Conservation (phyloP, 2,888 invertebrate genomes). For the Theretra japonica region DNA sequence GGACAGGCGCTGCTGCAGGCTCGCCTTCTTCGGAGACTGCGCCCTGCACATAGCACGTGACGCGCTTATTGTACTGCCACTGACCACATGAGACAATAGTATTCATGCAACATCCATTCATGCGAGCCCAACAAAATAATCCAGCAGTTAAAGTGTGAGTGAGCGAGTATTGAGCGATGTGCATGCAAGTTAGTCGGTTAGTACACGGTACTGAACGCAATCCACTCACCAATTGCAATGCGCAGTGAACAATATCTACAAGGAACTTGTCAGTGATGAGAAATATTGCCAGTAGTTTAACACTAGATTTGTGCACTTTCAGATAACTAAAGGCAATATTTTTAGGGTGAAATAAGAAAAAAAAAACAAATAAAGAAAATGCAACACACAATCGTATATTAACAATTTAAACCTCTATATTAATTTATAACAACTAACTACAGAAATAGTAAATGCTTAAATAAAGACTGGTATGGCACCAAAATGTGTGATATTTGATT, state of each 20-base stretch:
- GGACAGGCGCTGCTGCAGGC: slow-evolving; percentile 75
- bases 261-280: slow-evolving; percentile 29
- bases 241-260: slow-evolving; percentile 38
- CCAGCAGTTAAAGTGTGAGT: slow-evolving; percentile 31
- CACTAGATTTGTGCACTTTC: background rate
- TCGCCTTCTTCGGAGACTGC: slow-evolving; percentile 77
- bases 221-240: slow-evolving; percentile 59
- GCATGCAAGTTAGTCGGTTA: slow-evolving; percentile 37
- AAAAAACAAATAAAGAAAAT: slow-evolving; percentile 32
- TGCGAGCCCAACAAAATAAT: background rate
- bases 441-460: background rate
- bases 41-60: slow-evolving; percentile 56
- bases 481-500: background rate
- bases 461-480: too few species aligned
- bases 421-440: slow-evolving; percentile 32
- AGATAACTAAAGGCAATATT: slow-evolving; percentile 2
- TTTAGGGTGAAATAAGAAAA: slow-evolving; percentile 30
- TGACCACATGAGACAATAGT: background rate
- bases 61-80: too few species aligned
- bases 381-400: slow-evolving; percentile 39
- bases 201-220: slow-evolving; percentile 44
- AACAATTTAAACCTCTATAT: slow-evolving; percentile 32
- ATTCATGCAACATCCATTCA: background rate
- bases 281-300: slow-evolving; percentile 11
- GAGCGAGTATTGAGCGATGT: background rate